Base-by-base conservation (phyloP, 2,888 invertebrate species). In the Campopleginae sp. region DNA sequence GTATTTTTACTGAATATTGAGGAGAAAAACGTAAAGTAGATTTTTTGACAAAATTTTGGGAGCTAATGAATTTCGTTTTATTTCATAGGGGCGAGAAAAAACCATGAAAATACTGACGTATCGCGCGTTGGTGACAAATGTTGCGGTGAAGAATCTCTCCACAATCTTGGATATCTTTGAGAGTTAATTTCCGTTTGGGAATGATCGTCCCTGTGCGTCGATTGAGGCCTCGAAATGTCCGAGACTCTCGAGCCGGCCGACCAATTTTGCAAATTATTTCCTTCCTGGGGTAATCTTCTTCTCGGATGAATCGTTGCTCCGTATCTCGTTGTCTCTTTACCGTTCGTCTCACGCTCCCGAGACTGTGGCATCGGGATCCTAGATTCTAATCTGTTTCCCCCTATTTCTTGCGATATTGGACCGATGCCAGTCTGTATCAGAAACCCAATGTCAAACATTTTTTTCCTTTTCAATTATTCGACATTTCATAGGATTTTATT, bases 291-390 rank as follows among this genome's bases (percentile, higher is more conserved):
- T 68, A 80, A 63, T 80, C 77, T 72, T 51, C 77, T 48, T 31
- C 82, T 77, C 51, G 77, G 65, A 74, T 83, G 70, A 78, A 70
- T 78, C 76, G 70, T 63, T 68, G 70, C 79, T 48, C 71, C 68
- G 54, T 23, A 83, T 82, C 80, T 80, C 80, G 77, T 80, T 58
- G 51, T 61, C 14, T 82, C 82, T 46, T 80, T 77, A 6, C 48
- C 80, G 68, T 74, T 81, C 61, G 80, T 87, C 70, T 82, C 80
- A 8, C 88, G 82, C 27, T 82, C 80, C 8, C 88, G 80, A n/a
- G 85, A 81, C 54, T 88, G 87, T 8, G 87, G 70, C 46, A 89
- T 79, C 4, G 89, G 89, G 54, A 89, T 89, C 72, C 87, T 80
- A 10, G 89, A 89, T 81, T 89, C 89, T 51, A 87, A 77, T 82